A percentile compares a stretch with the other conserved stretches of the same genome.
Conservation (phyloP, 2,888 invertebrate species). For the Pseudococcus jackbeardsleyi region DNA sequence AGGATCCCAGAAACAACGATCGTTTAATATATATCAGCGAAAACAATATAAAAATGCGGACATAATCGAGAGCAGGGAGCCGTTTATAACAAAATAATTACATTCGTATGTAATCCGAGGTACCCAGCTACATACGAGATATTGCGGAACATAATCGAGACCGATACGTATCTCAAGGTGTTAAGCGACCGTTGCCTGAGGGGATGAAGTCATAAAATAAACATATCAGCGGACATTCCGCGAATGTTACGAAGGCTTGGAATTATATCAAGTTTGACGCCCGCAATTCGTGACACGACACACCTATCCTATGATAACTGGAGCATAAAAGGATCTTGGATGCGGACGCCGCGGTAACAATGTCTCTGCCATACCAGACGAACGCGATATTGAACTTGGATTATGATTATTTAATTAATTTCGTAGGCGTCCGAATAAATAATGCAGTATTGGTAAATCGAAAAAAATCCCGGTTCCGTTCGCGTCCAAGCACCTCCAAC, state of each 20-base stretch:
- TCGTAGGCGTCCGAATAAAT: slow-evolving; percentile 48
- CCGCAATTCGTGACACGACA: slow-evolving; percentile 48
- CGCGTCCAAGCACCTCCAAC: background rate
- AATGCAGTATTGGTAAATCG: background rate
- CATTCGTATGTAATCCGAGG: background rate
- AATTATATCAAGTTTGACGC: slow-evolving; percentile 54
- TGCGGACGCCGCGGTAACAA: background rate
- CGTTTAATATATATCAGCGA: slow-evolving; percentile 31
- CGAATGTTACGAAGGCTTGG: slow-evolving; percentile 27
- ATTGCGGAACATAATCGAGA: slow-evolving; percentile 34
- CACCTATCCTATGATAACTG: slow-evolving; percentile 13
- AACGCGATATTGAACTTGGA: slow-evolving; percentile 43
- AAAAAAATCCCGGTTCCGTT: slow-evolving; percentile 15
- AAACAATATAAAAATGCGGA: slow-evolving; percentile 55
- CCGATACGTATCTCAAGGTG: slow-evolving; percentile 44
- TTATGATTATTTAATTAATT: slow-evolving; percentile 18
- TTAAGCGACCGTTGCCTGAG: slow-evolving; percentile 28
- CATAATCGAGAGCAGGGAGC: slow-evolving; percentile 17
- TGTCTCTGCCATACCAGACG: background rate
- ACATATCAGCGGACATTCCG: slow-evolving; percentile 50
- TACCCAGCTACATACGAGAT: background rate
- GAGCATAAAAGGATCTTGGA: slow-evolving; percentile 9
- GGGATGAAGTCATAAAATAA: slow-evolving; percentile 42
- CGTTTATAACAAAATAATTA: slow-evolving; percentile 49
- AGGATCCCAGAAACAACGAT: slow-evolving; percentile 3